A percentile compares a stretch with the other conserved stretches of the same genome.
phyloP scores from a whole-genome alignment of 2,113 vertebrate genomes.

The Ictidomys tridecemlineatus region DNA sequence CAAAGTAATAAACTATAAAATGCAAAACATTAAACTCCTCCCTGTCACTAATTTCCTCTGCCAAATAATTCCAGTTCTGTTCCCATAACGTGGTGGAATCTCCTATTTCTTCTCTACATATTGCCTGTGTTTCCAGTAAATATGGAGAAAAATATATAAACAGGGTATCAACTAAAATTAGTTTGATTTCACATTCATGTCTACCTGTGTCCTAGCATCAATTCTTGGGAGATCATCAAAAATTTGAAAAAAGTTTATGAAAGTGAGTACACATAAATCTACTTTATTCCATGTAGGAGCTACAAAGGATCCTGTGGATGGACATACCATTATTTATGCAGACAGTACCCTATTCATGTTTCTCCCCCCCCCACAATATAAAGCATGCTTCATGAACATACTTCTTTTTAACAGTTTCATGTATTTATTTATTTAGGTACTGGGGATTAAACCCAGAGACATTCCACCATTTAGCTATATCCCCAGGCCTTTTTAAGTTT shows the following conservation, averaged over 20 bases:
- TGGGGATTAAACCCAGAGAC: too few species aligned
- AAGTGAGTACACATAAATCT: not conserved
- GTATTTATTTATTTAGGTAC: too few species aligned
- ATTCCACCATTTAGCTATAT: too few species aligned
- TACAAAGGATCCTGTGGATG: not conserved
- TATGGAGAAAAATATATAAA: not conserved
- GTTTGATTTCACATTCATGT: not conserved
- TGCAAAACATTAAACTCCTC: too few species aligned
- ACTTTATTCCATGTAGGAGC: not conserved
- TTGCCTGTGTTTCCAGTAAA: too few species aligned
- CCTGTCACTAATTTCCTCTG: too few species aligned
- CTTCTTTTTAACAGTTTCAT: too few species aligned
- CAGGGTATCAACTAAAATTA: not conserved
- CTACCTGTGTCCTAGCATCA: not conserved
- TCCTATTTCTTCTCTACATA: too few species aligned
- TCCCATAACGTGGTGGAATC: too few species aligned
- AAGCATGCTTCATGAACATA: not conserved
- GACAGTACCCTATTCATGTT: not conserved
- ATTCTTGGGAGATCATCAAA: not conserved
- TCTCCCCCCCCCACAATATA: fast-evolving
- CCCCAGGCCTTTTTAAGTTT: too few species aligned
- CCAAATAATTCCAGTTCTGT: too few species aligned
- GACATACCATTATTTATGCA: not conserved
- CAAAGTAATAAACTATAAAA: too few species aligned
- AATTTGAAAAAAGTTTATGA: not conserved